Percentiles rank a stretch among this genome's conserved stretches.
These are phyloP conservation scores for Danaus chrysippus DNA, from an alignment of 2,888 invertebrate species.

Conservation along the genomic window DNA sequence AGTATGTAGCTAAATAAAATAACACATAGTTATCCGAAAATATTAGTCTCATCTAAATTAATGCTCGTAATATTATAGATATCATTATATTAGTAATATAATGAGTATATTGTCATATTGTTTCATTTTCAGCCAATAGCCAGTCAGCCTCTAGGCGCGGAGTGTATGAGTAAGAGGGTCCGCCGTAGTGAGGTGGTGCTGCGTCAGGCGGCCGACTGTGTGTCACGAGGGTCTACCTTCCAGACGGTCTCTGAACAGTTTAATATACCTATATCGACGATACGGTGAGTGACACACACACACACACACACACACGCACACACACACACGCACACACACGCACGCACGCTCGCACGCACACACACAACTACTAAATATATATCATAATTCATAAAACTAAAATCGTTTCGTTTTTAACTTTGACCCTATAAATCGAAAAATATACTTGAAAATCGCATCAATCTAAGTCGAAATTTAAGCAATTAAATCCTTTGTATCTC, in stretches of 20 bases:
- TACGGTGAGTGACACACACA: constrained; percentile 66
- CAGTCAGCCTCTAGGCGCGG: constrained; percentile 39
- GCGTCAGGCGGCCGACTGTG: constrained; percentile 90
- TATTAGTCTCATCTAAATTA: no score
- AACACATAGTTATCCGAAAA: no score
- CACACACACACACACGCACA: neutral
- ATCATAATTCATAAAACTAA: no score
- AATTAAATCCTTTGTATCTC: no score
- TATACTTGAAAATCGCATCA: no score
- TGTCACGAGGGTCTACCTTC: constrained; percentile 92
- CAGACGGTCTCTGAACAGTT: constrained; percentile 92
- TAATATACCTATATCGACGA: constrained; percentile 92
- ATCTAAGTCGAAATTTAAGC: no score
- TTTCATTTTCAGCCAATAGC: constrained; percentile 2
- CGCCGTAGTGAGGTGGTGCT: constrained; percentile 87
- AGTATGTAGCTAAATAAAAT: no score
- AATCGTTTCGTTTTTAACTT: no score
- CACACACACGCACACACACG: neutral
- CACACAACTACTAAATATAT: no score
- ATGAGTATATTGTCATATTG: neutral
- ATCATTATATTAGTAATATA: no score
- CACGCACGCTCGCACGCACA: neutral
- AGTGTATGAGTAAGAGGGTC: constrained; percentile 76
- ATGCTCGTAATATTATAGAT: no score
- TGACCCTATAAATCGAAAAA: no score